phyloP scores from a whole-genome alignment of 2,888 invertebrate genomes.

The Lamellibrachia satsuma region DNA sequence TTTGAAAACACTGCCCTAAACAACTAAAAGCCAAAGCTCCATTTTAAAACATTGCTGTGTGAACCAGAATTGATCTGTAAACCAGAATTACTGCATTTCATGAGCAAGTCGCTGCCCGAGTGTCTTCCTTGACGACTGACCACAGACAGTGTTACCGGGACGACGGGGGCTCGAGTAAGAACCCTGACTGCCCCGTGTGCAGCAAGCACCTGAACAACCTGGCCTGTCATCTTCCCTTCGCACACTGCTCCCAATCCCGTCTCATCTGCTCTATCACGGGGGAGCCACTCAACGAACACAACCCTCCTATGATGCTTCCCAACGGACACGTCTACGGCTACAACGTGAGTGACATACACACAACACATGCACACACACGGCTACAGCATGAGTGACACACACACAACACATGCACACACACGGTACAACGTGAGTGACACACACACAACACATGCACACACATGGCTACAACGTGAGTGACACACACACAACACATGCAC shows the following conservation, averaged over 20 bases:
- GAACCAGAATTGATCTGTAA: no score
- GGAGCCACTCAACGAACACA: constrained; percentile 92
- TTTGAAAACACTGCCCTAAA: no score
- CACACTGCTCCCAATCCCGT: constrained; percentile 95
- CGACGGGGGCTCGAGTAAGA: constrained; percentile 63
- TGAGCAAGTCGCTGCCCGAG: background rate
- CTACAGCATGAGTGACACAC: no score
- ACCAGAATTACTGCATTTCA: no score
- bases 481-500: no score
- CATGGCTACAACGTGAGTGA: no score
- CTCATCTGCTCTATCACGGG: constrained; percentile 91
- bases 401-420: no score
- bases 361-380: no score
- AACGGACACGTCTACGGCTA: constrained; percentile 90
- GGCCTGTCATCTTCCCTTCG: constrained; percentile 84
- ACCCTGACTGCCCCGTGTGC: constrained; percentile 92
- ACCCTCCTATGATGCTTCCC: constrained; percentile 97
- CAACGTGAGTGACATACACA: constrained; percentile 50
- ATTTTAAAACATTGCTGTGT: no score
- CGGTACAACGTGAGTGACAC: no score
- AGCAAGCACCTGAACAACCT: constrained; percentile 85
- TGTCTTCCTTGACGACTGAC: constrained; percentile 22
- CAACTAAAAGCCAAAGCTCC: no score
- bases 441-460: no score
- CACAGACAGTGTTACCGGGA: constrained; percentile 60